Evolutionary conservation across 2,797 vertebrate species (phyloP), one percentile per base, ranked within the genome.

Genomic region (Leptatherina wallacei): DNA sequence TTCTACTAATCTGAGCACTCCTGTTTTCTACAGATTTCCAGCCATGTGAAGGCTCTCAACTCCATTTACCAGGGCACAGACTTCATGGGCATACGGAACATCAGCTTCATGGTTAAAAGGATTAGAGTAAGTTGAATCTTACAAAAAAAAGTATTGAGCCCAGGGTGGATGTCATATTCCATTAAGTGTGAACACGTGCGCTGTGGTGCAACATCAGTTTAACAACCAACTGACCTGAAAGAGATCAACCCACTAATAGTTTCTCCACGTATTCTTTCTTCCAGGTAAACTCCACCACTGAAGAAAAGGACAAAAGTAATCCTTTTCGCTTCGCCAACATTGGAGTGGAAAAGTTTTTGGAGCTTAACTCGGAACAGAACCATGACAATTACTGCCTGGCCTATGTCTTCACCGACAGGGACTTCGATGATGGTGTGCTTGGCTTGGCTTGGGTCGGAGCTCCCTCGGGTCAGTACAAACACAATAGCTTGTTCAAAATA

Each of bases 41-140:
- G 97, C 89, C 98, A 99, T 0, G 97, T 99, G 32, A 99, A 98
- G 91, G 98, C 98, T 0, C 96, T 99, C 60, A 95, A 98, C 91
- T 95, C 96, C 47, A 96, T 99, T 92, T 99, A 99, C 91, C 96
- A 98, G 93, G 93, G 85, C 67, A 98, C 98, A 38, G 97, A 99
- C 92, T 99, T 99, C 91, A 90, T 94, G 69, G 98, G 98, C 70
- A 98, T 99, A 75, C 93, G 97, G 71, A 97, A 98, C 90, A 99
- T 99, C 93, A 96, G 96, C 91, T 99, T 99, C 89, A 99, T 99
- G 97, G 98, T 99, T 88, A 99, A 99, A 94, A 94, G 98, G 83
- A 96, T 99, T 82, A 95, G 94, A 89, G 98, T 99, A 89, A 95
- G 96, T 93, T 80, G 20, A 64, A 51, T 72, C 16, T 68, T 61